These are phyloP conservation scores for Pedionomus torquatus DNA, from an alignment of 2,113 vertebrate genomes.

Conservation along the genomic window DNA sequence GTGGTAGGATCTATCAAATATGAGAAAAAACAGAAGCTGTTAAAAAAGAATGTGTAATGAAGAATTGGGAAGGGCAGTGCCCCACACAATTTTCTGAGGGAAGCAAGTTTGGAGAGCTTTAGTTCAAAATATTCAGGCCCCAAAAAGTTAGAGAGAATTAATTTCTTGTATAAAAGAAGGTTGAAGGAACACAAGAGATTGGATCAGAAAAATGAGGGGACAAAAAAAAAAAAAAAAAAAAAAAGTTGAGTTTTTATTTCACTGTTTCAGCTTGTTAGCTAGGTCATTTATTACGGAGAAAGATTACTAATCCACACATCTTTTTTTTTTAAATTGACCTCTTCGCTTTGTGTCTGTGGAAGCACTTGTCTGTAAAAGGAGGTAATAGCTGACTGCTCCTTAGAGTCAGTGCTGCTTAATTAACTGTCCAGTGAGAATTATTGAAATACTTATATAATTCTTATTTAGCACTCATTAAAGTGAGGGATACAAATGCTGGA, in stretches of 20 bases:
- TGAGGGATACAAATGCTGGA: constrained; percentile 78
- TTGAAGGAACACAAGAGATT: constrained; percentile 31
- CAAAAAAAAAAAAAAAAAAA: constrained; percentile 1
- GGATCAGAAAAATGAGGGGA: constrained; percentile 23
- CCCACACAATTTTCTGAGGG: constrained; percentile 58
- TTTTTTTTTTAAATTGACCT: constrained; percentile 70
- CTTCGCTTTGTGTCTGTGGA: constrained; percentile 70
- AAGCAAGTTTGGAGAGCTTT: constrained; percentile 59
- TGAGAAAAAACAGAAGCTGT: constrained; percentile 72
- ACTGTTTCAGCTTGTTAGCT: constrained; percentile 68
- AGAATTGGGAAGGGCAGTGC: constrained; percentile 66
- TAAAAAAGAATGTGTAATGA: constrained; percentile 74
- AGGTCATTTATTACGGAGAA: constrained; percentile 72
- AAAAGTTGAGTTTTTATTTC: constrained; percentile 63
- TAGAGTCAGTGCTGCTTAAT: constrained; percentile 78
- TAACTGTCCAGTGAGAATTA: constrained; percentile 81
- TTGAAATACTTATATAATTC: constrained; percentile 80
- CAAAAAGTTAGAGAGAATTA: constrained; percentile 52
- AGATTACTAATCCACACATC: constrained; percentile 73
- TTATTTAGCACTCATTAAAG: constrained; percentile 81
- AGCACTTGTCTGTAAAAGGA: constrained; percentile 77
- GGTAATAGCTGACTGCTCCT: constrained; percentile 77
- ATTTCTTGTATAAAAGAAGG: constrained; percentile 64
- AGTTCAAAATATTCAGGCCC: constrained; percentile 69
- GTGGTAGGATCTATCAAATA: constrained; percentile 72